Conservation (phyloP, 1,140 invertebrate species). For the Drosophila guanche region DNA sequence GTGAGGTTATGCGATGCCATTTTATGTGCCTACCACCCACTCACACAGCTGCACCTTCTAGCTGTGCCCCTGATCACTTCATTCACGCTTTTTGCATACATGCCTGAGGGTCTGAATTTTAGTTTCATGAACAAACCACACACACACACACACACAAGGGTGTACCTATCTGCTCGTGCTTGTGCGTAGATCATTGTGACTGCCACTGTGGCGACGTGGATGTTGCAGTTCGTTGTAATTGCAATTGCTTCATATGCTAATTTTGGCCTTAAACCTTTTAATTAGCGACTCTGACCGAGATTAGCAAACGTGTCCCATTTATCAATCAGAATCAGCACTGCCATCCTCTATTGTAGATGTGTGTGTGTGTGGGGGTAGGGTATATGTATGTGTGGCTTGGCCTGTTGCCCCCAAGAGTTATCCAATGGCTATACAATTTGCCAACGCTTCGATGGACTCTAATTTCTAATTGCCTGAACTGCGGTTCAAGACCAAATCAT, state of each 20-base stretch:
- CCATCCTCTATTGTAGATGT: background rate
- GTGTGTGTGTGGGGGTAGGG: slow-evolving; percentile 4
- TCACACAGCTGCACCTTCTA: background rate
- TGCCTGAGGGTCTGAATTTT: slow-evolving; percentile 30
- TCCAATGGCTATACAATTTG: slow-evolving; percentile 55
- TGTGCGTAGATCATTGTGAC: slow-evolving; percentile 15
- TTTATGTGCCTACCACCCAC: slow-evolving; percentile 34
- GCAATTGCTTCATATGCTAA: slow-evolving; percentile 67
- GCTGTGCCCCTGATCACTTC: background rate
- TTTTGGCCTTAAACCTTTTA: slow-evolving; percentile 81
- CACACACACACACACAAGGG: slow-evolving; percentile 49
- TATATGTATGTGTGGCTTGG: slow-evolving; percentile 6
- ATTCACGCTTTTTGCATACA: slow-evolving; percentile 16
- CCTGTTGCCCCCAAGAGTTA: slow-evolving; percentile 28
- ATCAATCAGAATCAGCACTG: slow-evolving; percentile 37
- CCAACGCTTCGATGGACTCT: slow-evolving; percentile 36
- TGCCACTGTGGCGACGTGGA: no score
- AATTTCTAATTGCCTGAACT: slow-evolving; percentile 60
- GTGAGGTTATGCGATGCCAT: slow-evolving; percentile 72
- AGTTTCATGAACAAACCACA: slow-evolving; percentile 56
- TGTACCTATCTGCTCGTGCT: slow-evolving; percentile 24
- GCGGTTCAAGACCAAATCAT: slow-evolving; percentile 61
- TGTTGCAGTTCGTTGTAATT: slow-evolving; percentile 23
- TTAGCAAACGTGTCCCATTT: slow-evolving; percentile 60
- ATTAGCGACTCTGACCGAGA: slow-evolving; percentile 79